Evolutionary conservation across 2,888 invertebrate species (phyloP), one percentile per base, ranked within the genome.

Genomic region (Stenoptilia bipunctidactyla): DNA sequence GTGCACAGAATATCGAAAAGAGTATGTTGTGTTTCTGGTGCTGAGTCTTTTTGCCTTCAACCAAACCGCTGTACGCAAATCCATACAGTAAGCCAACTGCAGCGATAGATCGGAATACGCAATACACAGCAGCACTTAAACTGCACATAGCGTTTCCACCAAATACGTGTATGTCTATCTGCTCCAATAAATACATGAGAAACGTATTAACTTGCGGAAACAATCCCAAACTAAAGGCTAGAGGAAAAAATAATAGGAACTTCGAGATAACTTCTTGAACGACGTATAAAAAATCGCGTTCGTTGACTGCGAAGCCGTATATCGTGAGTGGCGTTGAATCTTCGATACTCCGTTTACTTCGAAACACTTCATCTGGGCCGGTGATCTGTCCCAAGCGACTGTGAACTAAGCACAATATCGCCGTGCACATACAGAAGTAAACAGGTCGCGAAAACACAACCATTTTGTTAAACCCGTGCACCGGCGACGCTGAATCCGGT

Each of bases 201-300:
- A 98, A 97, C 1, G 99, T 99, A 65, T 97, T 98, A 40, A 98
- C 93, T 80, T 94, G 99, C 2, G 99, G 99, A 60, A 99, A 93
- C 36, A 99, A 83, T 1, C 99, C 99, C 46, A 98, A 82, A 36
- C 96, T 97, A 75, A 98, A 98, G 15, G 97, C 89, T 37, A 98
- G 61, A 1, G 99, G 99, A 69, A 98, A 96, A 68, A 93, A 92
- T 35, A 99, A 77, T 34, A 99, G 79, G 56, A 97, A 89, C 45
- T 90, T 87, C 8, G 92, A 86, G 45, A 97, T 77, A 34, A 93
- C 86, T 61, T 95, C 92, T 55, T 92, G 88, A 27, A 90, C 79
- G 39, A 88, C 77, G 25, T 84, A 68, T 44, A 95, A 85, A 51
- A 92, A 80, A 52, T 88, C 86, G 40, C 87, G 85, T 45, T 80